Base-by-base conservation (phyloP, 2,888 invertebrate genomes). In the Eupithecia inturbata region DNA sequence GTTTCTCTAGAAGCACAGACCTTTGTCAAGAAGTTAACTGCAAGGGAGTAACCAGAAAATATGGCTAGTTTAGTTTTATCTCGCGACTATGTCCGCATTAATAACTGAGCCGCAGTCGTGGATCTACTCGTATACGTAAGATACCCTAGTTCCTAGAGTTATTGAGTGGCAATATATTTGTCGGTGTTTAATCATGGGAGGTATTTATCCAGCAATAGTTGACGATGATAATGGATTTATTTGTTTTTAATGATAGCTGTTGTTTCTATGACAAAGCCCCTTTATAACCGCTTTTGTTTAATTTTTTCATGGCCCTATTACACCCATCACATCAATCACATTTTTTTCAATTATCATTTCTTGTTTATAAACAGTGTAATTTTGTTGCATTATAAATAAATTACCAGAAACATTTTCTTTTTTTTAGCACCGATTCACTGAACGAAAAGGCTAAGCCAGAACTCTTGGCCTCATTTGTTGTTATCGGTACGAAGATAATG, bases 401-500 rank as follows among this genome's bases (percentile, higher is more conserved):
- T 41, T 4, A 16, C 14, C 0, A 16, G 16, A 41, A 41, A 41
- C 16, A 41, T 19, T 6, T 45, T 7, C n/a, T n/a, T 0, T 53
- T 12, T 73, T 64, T 31, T 33, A 78, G 76, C 39, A 68, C 22
- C 19, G 33, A 19, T 26, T 72, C 78, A n/a, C 19, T 62, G 5
- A 73, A 76, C 1, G 68, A 66, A 26, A 39, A 68, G 3, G 41
- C 81, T 36, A 73, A 81, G 68, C 85, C 90, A 3, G 91, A 92
- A 77, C 78, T 92, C 14, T 85, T 91, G 0, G 78, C 86, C 2
- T 91, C 91, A 0, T 92, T 92, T 66, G 87, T 92, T 0, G 87
- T 91, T 1, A 86, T 91, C 3, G 92, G 92, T 9, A 86, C 89
- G 0, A 88, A 87, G 72, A 84, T 83, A 64, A 91, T 91, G 90